These are phyloP conservation scores for Plebejus anna DNA, from an alignment of 2,888 invertebrate species.

Conservation along the genomic window DNA sequence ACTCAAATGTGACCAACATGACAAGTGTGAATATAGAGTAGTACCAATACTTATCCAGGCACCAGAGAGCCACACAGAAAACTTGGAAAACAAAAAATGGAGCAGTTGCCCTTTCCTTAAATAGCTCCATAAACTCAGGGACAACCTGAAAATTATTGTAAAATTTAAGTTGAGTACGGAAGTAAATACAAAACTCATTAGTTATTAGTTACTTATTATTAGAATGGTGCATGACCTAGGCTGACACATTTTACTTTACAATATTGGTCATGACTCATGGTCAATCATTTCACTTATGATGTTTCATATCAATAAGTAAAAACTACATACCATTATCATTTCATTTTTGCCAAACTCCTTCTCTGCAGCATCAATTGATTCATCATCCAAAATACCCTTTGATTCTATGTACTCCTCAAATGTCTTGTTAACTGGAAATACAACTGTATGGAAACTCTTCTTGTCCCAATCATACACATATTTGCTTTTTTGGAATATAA, in stretches of 20 bases:
- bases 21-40: slow-evolving; percentile 97
- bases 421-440: slow-evolving; percentile 89
- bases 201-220: too few species aligned
- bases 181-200: not conserved
- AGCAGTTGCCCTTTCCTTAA: slow-evolving; percentile 98
- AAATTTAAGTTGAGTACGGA: not conserved
- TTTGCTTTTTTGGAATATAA: slow-evolving; percentile 98
- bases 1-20: slow-evolving; percentile 98
- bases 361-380: slow-evolving; percentile 86
- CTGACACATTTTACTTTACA: too few species aligned
- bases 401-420: slow-evolving; percentile 88
- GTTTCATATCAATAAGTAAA: not conserved
- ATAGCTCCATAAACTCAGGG: slow-evolving; percentile 97
- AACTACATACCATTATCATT: slow-evolving; percentile 84
- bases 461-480: slow-evolving; percentile 93
- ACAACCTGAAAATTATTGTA: slow-evolving; percentile 81
- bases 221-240: too few species aligned
- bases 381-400: slow-evolving; percentile 93
- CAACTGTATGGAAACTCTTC: slow-evolving; percentile 88
- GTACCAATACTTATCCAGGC: slow-evolving; percentile 99
- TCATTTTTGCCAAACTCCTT: slow-evolving; percentile 94
- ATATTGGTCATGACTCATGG: too few species aligned
- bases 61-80: slow-evolving; percentile 99
- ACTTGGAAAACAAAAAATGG: slow-evolving; percentile 99
- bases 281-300: too few species aligned